Percentiles rank a stretch among this genome's conserved stretches.
Evolutionary conservation across 2,113 vertebrate genomes (phyloP).

Genomic region (Shinisaurus crocodilurus): DNA sequence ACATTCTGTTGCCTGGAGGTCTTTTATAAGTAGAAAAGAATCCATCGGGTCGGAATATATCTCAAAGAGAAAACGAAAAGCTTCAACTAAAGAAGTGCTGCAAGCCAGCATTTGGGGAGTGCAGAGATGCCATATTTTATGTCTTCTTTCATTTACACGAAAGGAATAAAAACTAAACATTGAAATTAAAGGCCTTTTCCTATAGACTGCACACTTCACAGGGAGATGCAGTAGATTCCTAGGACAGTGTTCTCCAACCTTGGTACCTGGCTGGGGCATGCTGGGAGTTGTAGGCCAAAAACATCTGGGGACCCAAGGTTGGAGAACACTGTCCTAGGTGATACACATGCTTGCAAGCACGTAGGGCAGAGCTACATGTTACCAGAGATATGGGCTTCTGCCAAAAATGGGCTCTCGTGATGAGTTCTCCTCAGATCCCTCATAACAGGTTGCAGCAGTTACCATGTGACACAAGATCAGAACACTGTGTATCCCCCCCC

Average conservation of each 20-base stretch:
- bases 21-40: background rate
- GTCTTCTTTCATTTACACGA: background rate
- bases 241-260: too few relatives aligned
- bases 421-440: background rate
- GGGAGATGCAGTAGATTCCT: background rate
- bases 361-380: background rate
- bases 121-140: background rate
- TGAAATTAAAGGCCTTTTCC: background rate
- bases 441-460: background rate
- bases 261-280: too few relatives aligned
- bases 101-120: background rate
- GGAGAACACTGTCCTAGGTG: too few relatives aligned
- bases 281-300: too few relatives aligned
- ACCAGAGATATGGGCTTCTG: background rate
- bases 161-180: background rate
- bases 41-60: background rate
- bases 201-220: background rate
- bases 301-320: too few relatives aligned
- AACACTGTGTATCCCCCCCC: too few relatives aligned
- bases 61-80: background rate
- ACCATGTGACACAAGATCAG: background rate
- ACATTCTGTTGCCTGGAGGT: background rate
- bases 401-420: background rate
- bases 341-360: background rate
- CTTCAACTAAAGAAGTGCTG: background rate